Conservation (phyloP, 2,888 invertebrate genomes). For the Microctonus brassicae region DNA sequence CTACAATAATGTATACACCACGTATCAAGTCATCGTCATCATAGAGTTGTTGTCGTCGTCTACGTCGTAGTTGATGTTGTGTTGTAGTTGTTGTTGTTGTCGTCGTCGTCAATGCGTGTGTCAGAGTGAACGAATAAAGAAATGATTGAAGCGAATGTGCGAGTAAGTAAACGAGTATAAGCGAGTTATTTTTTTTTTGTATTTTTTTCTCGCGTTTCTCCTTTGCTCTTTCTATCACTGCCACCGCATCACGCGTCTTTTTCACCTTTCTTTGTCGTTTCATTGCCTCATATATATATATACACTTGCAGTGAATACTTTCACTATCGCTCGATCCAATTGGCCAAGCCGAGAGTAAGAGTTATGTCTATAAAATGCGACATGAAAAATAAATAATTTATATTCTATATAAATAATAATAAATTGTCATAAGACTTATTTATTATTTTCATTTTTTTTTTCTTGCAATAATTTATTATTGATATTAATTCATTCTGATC, state of each 20-base stretch:
- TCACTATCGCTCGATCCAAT: conserved; percentile 65
- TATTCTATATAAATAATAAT: too few species aligned
- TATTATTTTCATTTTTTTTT: background rate
- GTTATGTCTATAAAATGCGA: conserved; percentile 28
- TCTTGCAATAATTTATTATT: background rate
- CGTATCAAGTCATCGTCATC: background rate
- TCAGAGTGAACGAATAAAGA: background rate
- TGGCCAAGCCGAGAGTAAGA: conserved; percentile 48
- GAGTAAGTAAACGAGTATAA: background rate
- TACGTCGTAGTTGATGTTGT: background rate
- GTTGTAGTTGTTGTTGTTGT: background rate
- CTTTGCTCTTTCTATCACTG: background rate
- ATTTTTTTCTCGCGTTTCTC: background rate
- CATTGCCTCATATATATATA: conserved; percentile 56
- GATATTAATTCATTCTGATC: too few species aligned
- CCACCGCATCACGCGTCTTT: conserved; percentile 50
- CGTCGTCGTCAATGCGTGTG: too few species aligned
- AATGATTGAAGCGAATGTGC: background rate
- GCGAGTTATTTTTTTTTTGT: background rate
- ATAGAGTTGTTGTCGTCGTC: background rate
- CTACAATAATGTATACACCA: conserved; percentile 44
- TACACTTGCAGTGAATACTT: conserved; percentile 54
- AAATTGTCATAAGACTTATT: background rate
- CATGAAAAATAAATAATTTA: background rate
- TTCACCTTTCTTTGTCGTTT: conserved; percentile 62